Evolutionary conservation across 2,797 vertebrate genomes (phyloP).

Genomic region (Muscicapa comitata): DNA sequence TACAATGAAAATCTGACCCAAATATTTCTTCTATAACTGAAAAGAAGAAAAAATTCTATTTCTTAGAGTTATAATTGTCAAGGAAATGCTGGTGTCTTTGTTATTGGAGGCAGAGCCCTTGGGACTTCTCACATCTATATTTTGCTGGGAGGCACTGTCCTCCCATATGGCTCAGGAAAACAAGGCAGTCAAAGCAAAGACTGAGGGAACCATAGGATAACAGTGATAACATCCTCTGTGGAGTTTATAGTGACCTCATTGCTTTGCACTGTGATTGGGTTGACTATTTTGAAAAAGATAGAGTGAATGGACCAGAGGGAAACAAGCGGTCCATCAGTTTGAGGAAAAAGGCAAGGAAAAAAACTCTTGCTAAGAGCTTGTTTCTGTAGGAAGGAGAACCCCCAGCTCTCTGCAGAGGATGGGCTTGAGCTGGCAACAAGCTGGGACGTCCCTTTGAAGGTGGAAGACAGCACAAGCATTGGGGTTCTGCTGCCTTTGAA

Average conservation of each 20-base stretch:
- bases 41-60: background rate
- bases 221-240: background rate
- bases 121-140: background rate
- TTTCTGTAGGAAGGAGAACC: background rate
- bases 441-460: fast-evolving
- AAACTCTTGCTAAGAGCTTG: background rate
- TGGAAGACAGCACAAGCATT: background rate
- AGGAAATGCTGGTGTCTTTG: background rate
- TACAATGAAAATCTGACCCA: background rate
- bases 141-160: background rate
- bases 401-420: background rate
- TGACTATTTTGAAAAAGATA: background rate
- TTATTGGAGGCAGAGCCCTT: background rate
- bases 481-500: background rate
- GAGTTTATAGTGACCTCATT: background rate
- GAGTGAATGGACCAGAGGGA: background rate
- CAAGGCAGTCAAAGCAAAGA: conserved; percentile 16
- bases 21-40: background rate
- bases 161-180: conserved; percentile 4
- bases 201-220: background rate
- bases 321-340: background rate
- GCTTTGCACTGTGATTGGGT: background rate
- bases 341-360: background rate
- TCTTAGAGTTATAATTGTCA: background rate
- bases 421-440: background rate